Base-by-base conservation (phyloP, 2,888 invertebrate genomes). In the Heterodera filipjevi region DNA sequence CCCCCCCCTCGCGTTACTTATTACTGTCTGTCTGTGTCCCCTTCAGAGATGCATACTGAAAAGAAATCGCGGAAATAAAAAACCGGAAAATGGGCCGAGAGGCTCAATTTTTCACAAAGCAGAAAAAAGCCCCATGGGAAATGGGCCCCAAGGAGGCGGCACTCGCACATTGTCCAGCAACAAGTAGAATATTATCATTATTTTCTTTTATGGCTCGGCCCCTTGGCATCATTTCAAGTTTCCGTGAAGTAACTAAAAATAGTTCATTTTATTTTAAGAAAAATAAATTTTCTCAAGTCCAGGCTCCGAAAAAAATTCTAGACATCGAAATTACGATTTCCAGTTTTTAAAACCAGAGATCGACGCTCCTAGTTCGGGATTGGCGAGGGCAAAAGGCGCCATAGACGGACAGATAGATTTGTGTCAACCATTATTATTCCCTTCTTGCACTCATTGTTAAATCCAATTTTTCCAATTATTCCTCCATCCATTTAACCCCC, bases 91-190 rank as follows among this genome's bases (percentile, higher is more conserved):
- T n/a, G 5, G 59, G 59, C n/a, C 53, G 5, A 22, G 19, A n/a
- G 19, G 16, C 27, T 12, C 59, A 3, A 59, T 8, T 0, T 3
- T 39, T 10, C 39, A 39, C 39, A 3, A 39, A 39, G 39, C 39
- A 39, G 39, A 39, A 59, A 59, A 59, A 59, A 59, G 59, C 59
- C 59, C 59, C 59, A 59, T 59, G 59, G 59, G 59, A 59, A 59
- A 59, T 59, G 59, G 59, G 27, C 59, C 59, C 22, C n/a, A 19
- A 49, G 12, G 19, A 49, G 59, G 6, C n/a, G n/a, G 59, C 3
- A 22, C n/a, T 6, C 27, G n/a, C 8, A 22, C n/a, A 3, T 19
- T 59, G 6, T n/a, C 6, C 22, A 22, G 6, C 59, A n/a, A 59
- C n/a, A 59, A 59, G n/a, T n/a, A 59, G 19, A n/a, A 8, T 27